Percentiles rank a stretch among this genome's conserved stretches.
phyloP scores from a whole-genome alignment of 2,888 invertebrate genomes.

The Hirtodrosophila histrioides region DNA sequence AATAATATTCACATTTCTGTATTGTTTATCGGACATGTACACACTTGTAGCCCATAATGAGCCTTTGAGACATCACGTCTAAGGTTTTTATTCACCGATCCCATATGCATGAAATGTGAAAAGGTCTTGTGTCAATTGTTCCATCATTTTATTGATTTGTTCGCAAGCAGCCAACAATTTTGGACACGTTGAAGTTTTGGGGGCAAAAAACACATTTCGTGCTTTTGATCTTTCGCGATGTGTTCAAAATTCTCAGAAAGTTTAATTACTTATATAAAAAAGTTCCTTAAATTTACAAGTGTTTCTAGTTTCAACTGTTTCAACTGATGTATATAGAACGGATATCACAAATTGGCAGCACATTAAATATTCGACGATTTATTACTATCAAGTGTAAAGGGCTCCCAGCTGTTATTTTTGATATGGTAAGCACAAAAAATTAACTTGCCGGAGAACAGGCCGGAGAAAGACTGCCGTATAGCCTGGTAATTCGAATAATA shows the following conservation, averaged over 20 bases:
- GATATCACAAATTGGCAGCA: no score
- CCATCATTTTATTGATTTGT: conserved; percentile 49
- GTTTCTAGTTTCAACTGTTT: no score
- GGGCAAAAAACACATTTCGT: conserved; percentile 51
- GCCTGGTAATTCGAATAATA: no score
- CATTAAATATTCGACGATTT: no score
- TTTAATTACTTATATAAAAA: no score
- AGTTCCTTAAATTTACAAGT: no score
- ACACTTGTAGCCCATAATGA: conserved; percentile 42
- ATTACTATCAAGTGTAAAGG: no score
- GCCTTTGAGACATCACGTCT: conserved; percentile 44
- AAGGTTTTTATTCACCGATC: conserved; percentile 20
- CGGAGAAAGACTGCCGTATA: no score
- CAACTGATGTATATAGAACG: no score
- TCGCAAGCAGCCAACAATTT: conserved; percentile 52
- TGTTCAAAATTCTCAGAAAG: background rate
- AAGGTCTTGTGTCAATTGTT: conserved; percentile 49
- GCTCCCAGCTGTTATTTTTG: no score
- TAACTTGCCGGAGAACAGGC: no score
- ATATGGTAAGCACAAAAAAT: no score
- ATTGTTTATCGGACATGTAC: conserved; percentile 16
- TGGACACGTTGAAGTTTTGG: conserved; percentile 55
- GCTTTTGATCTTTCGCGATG: conserved; percentile 58
- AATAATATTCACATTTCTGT: conserved; percentile 41
- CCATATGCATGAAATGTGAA: conserved; percentile 16